These are phyloP conservation scores for Chionoecetes opilio DNA, from an alignment of 1,140 invertebrate genomes.

Conservation along the genomic window DNA sequence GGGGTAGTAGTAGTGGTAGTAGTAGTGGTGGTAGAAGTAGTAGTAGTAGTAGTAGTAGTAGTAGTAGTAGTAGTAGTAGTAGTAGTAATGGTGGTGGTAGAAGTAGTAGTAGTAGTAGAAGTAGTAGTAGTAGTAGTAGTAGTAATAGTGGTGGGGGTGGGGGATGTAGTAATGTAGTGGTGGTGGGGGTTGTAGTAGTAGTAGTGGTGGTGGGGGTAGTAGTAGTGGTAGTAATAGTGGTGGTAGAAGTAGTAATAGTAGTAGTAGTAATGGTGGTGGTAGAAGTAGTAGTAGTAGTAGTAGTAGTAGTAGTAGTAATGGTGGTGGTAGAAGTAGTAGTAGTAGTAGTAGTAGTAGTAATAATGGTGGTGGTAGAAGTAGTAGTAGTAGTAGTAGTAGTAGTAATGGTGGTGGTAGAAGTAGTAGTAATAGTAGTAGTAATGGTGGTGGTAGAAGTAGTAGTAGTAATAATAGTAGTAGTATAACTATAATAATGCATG, in stretches of 20 bases:
- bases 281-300: background rate
- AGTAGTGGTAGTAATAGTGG: background rate
- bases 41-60: no score
- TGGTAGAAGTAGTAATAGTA: no score
- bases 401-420: background rate
- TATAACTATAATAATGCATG: background rate
- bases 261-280: no score
- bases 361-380: background rate
- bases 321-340: no score
- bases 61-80: background rate
- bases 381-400: background rate
- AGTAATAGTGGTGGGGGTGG: background rate
- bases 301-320: background rate
- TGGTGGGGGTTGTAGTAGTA: background rate
- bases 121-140: background rate
- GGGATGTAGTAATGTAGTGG: background rate
- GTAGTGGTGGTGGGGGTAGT: no score
- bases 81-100: background rate
- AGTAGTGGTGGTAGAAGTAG: background rate
- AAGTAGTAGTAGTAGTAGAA: background rate
- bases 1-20: background rate
- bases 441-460: background rate
- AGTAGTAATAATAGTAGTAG: background rate
- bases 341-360: background rate
- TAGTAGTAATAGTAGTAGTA: background rate